Conservation (phyloP, 2,113 vertebrate genomes). For the Nipponia nippon region DNA sequence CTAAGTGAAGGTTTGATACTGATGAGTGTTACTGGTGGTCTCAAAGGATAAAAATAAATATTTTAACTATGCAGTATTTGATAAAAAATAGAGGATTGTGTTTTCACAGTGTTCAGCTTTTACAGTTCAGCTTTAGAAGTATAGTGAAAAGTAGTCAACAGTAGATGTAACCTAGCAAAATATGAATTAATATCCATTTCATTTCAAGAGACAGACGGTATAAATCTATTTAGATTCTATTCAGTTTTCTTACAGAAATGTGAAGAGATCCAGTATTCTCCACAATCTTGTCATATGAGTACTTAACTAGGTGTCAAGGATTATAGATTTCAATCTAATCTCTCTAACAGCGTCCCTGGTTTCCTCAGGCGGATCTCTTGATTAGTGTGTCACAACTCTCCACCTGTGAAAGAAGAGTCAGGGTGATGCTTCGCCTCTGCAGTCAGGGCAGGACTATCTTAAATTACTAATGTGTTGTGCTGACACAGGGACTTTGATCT, state of each 20-base stretch:
- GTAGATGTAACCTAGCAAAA: background rate
- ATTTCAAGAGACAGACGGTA: background rate
- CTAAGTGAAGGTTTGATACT: background rate
- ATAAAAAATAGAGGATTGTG: background rate
- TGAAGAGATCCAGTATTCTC: background rate
- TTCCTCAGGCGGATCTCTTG: background rate
- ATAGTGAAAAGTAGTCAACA: background rate
- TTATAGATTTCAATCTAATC: conserved; percentile 25
- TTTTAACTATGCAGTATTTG: background rate
- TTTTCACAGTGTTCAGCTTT: background rate
- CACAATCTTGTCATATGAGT: background rate
- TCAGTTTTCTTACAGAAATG: background rate
- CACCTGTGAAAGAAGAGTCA: background rate
- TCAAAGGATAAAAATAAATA: background rate
- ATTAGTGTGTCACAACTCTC: background rate
- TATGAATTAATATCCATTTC: background rate
- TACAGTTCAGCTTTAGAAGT: background rate
- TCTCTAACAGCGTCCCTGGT: background rate
- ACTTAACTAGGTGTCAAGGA: background rate
- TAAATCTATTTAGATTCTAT: background rate
- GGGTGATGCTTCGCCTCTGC: background rate
- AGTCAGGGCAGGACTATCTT: background rate
- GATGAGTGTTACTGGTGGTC: background rate
- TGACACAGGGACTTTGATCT: background rate
- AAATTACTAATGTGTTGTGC: background rate